Evolutionary conservation across 2,113 vertebrate genomes (phyloP), one percentile per base, ranked within the genome.

Genomic region (Elanus axillaris): DNA sequence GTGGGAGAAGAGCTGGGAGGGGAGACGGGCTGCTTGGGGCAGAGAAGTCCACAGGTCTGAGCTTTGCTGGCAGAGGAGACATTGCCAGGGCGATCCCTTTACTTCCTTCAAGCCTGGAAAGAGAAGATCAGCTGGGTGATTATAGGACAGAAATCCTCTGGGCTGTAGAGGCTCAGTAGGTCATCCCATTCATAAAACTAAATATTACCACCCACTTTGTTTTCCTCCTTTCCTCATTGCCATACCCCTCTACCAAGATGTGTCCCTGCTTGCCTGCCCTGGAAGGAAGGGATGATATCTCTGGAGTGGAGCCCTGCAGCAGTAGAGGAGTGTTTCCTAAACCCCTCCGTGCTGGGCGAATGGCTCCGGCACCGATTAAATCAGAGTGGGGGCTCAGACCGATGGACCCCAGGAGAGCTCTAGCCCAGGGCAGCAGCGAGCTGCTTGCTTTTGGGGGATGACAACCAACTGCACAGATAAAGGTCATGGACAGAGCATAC

Each of bases 301-400:
- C 36, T 3, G 1, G 42, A 29, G 38, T 21, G 45, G 60, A 52
- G 14, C 17, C 31, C 45, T 50, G 11, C 64, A 48, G 34, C 78
- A 36, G 47, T 8, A 36, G 21, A 16, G 55, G 52, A 34, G 29
- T 9, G 26, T 32, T 21, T 16, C 43, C 36, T 56, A 23, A 56
- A 7, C n/a, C 31, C n/a, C 29, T 27, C 50, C 4, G 1, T 23
- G 71, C 2, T n/a, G n/a, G n/a, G 26, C 45, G 53, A 22, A 55
- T 2, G 1, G 40, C 40, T 47, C 60, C 3, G 34, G 29, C n/a
- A 9, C 29, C 2, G 3, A 8, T 18, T 17, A 21, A 31, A 50
- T n/a, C 52, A 31, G 50, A 42, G 52, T 26, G 1, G 7, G 59
- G 20, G 11, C 69, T 74, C 29, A 7, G 19, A 23, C 10, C 7